Conservation (phyloP, 2,888 invertebrate species). For the Dryomyza anilis region DNA sequence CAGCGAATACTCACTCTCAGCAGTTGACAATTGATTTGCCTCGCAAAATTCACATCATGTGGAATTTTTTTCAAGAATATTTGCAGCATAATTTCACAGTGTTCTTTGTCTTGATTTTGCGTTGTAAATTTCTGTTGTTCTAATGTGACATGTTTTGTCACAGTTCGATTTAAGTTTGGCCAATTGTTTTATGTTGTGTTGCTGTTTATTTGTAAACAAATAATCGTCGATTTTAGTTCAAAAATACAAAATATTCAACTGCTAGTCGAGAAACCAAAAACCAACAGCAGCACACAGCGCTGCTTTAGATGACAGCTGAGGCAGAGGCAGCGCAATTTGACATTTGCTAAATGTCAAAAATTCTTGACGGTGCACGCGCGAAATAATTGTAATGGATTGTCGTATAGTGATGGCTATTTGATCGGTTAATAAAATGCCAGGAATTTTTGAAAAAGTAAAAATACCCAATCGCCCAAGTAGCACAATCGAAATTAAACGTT, state of each 20-base stretch:
- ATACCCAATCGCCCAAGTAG: too few species aligned
- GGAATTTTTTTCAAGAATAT: conserved; percentile 36
- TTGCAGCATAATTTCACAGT: conserved; percentile 31
- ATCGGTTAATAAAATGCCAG: too few species aligned
- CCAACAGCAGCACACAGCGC: background rate
- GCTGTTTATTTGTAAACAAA: conserved; percentile 9
- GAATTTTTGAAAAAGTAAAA: too few species aligned
- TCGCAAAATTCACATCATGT: conserved; percentile 31
- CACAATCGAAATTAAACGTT: too few species aligned
- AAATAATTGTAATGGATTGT: background rate
- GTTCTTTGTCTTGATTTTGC: background rate
- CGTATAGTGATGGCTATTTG: background rate
- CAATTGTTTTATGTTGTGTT: background rate
- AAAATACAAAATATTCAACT: background rate
- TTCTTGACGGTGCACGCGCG: background rate
- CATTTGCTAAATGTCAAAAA: background rate
- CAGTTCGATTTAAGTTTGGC: background rate
- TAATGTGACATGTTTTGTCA: conserved; percentile 9
- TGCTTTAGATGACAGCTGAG: background rate
- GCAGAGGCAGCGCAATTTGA: background rate
- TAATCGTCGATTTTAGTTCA: background rate
- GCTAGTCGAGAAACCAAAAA: background rate
- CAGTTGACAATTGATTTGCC: conserved; percentile 38
- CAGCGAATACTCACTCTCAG: conserved; percentile 32
- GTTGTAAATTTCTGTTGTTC: background rate